Conservation (phyloP, 2,797 vertebrate genomes). For the Botia almorhae region DNA sequence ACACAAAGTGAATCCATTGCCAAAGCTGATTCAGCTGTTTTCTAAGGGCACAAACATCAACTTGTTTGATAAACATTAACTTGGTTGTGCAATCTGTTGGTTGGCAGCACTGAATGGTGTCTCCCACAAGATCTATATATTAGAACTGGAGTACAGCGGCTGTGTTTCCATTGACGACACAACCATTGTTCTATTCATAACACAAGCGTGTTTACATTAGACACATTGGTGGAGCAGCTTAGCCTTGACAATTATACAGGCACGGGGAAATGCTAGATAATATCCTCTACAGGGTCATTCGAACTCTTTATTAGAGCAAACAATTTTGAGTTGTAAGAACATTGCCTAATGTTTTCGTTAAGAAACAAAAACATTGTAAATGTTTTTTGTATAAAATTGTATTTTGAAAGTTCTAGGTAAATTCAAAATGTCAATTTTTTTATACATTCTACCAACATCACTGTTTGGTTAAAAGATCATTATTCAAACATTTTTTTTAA, state of each 20-base stretch:
- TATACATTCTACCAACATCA: no score
- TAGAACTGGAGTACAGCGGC: background rate
- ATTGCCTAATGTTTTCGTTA: no score
- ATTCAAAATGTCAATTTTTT: no score
- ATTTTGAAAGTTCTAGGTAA: no score
- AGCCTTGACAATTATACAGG: slow-evolving; percentile 17
- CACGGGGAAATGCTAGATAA: slow-evolving; percentile 21
- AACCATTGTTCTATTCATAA: slow-evolving; percentile 43
- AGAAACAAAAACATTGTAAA: no score
- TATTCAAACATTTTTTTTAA: no score
- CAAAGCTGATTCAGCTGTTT: background rate
- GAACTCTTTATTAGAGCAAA: background rate
- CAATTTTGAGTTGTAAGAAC: no score
- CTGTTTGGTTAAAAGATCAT: no score
- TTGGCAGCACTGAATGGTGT: slow-evolving; percentile 11
- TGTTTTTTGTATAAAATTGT: no score
- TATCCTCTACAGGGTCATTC: slow-evolving; percentile 12
- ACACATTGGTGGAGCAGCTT: slow-evolving; percentile 19
- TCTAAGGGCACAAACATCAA: background rate
- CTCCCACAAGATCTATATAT: slow-evolving; percentile 20
- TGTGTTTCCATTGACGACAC: slow-evolving; percentile 37
- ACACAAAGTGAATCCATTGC: background rate
- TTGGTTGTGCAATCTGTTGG: background rate
- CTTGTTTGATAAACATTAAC: background rate
- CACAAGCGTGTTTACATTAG: slow-evolving; percentile 40